A percentile compares a stretch with the other conserved stretches of the same genome.
phyloP scores from a whole-genome alignment of 2,113 vertebrate genomes.

The Euleptes europaea region DNA sequence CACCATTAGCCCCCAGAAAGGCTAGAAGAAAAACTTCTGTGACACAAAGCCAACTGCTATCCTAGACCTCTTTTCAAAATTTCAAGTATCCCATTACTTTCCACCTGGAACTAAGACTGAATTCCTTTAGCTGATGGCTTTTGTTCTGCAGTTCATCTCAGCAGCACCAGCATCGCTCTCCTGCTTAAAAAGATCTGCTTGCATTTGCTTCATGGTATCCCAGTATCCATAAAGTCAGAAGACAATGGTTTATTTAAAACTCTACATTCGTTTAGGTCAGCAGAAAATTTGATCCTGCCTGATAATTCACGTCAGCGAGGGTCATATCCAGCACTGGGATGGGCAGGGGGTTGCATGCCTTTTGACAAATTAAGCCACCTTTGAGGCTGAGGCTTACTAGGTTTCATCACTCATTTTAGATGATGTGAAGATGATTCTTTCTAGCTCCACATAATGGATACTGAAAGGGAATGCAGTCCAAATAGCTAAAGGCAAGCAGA shows the following conservation, averaged over 20 bases:
- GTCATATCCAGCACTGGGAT: background rate
- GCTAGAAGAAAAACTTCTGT: background rate
- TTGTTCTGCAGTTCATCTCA: conserved; percentile 11
- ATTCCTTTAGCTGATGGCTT: background rate
- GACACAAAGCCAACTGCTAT: background rate
- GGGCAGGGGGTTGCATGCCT: background rate
- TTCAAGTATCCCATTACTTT: background rate
- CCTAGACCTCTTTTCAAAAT: background rate
- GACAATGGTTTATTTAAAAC: background rate
- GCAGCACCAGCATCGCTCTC: background rate
- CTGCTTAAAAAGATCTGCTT: background rate
- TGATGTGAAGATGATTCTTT: conserved; percentile 2
- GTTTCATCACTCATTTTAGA: conserved; percentile 34
- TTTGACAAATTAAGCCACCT: conserved; percentile 7
- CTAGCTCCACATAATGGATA: conserved; percentile 27
- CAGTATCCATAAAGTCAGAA: background rate
- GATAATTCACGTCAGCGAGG: background rate
- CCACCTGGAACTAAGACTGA: background rate
- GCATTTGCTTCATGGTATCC: background rate
- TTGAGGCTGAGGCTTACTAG: conserved; percentile 2
- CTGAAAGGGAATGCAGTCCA: conserved; percentile 1
- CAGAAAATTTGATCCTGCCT: background rate
- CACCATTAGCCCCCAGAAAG: background rate
- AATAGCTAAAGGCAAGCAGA: background rate
- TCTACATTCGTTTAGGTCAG: background rate